phyloP scores from a whole-genome alignment of 2,888 invertebrate species.

The Eumacrocentrus americanus region DNA sequence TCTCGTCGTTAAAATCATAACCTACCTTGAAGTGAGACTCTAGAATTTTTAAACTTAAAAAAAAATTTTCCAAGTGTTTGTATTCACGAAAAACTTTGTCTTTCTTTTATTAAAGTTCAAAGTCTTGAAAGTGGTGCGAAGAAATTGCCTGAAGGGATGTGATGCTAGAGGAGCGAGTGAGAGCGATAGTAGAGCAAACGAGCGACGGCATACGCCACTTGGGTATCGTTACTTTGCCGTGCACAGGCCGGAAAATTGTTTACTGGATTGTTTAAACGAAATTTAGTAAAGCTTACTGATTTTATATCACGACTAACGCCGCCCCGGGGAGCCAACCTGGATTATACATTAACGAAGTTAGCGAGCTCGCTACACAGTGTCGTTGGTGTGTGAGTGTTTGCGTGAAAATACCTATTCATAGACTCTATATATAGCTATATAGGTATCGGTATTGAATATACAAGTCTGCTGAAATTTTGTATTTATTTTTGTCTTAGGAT shows the following conservation, averaged over 20 bases:
- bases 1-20: no score
- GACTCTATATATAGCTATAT: no score
- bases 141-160: neutral
- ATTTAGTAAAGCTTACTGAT: constrained; percentile 62
- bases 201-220: constrained; percentile 43
- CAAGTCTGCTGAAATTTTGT: no score
- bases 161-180: constrained; percentile 3
- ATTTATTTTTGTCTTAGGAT: no score
- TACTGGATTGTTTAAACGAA: constrained; percentile 62
- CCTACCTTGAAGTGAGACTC: no score
- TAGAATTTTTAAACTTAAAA: no score
- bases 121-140: no score
- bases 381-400: constrained; percentile 13
- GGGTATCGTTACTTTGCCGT: constrained; percentile 61
- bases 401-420: constrained; percentile 1
- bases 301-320: constrained; percentile 59
- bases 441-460: no score
- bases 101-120: no score
- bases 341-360: constrained; percentile 61
- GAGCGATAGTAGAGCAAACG: constrained; percentile 5
- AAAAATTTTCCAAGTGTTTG: no score
- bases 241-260: constrained; percentile 61
- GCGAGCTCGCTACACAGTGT: constrained; percentile 37
- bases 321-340: constrained; percentile 56
- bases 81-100: no score